These are phyloP conservation scores for Apodemia hepburni DNA, from an alignment of 2,888 invertebrate species.

Conservation along the genomic window DNA sequence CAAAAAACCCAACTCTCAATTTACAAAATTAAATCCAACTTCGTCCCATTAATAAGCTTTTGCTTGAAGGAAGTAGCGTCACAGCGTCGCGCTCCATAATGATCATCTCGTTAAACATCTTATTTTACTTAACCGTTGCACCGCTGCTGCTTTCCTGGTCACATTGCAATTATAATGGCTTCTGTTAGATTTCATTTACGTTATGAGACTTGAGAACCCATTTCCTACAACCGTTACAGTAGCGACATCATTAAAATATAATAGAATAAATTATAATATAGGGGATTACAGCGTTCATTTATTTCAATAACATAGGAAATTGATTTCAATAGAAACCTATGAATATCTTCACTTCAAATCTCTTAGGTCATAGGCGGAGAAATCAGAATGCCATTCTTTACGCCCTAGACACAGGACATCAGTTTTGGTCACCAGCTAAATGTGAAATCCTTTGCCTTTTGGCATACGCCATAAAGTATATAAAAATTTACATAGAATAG, in stretches of 20 bases:
- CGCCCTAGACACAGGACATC: no score
- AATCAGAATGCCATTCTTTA: no score
- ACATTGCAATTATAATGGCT: slow-evolving; percentile 29
- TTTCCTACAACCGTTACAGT: slow-evolving; percentile 3
- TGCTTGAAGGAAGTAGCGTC: slow-evolving; percentile 32
- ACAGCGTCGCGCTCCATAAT: slow-evolving; percentile 37
- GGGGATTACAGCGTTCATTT: background rate
- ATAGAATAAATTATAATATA: background rate
- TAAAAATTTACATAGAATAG: no score
- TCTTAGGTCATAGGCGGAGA: no score
- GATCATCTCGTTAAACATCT: slow-evolving; percentile 38
- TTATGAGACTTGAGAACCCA: slow-evolving; percentile 4
- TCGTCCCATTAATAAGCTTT: slow-evolving; percentile 43
- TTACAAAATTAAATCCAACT: slow-evolving; percentile 23
- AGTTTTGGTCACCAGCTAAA: no score
- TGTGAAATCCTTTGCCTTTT: no score
- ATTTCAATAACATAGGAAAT: background rate
- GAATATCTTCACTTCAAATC: no score
- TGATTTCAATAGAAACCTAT: no score
- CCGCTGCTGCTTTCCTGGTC: slow-evolving; percentile 35
- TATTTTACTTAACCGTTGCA: slow-evolving; percentile 33
- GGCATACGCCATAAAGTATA: no score
- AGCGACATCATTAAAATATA: slow-evolving; percentile 8
- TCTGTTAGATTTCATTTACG: slow-evolving; percentile 13
- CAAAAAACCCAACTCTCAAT: background rate